These are phyloP conservation scores for Saguinus midas DNA, from an alignment of 2,113 vertebrate species.

Conservation along the genomic window DNA sequence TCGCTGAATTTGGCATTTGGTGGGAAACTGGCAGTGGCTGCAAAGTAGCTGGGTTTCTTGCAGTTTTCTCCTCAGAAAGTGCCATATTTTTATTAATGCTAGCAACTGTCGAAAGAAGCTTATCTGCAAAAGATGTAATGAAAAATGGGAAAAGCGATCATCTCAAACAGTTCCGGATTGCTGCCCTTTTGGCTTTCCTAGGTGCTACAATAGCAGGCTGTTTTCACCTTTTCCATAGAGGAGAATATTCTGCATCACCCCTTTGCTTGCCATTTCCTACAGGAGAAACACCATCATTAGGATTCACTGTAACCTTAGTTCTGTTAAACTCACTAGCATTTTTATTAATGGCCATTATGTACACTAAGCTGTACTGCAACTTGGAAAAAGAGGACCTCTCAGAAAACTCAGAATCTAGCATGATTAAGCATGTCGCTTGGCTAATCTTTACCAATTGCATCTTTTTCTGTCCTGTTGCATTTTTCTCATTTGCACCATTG, in stretches of 20 bases:
- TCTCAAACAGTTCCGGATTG: constrained; percentile 85
- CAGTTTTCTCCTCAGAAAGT: constrained; percentile 95
- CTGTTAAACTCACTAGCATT: constrained; percentile 95
- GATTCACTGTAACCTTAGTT: constrained; percentile 94
- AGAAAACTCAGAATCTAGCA: constrained; percentile 90
- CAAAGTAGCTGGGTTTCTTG: constrained; percentile 91
- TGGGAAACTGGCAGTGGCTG: constrained; percentile 97
- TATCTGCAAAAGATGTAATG: constrained; percentile 88
- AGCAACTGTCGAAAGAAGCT: constrained; percentile 93
- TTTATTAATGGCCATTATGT: constrained; percentile 94
- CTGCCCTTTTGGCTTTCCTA: constrained; percentile 87
- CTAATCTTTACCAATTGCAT: constrained; percentile 99
- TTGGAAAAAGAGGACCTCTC: constrained; percentile 94
- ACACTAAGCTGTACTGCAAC: constrained; percentile 97
- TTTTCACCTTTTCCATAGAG: constrained; percentile 88
- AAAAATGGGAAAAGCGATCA: constrained; percentile 87
- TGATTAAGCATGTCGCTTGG: constrained; percentile 96
- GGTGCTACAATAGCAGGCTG: constrained; percentile 89
- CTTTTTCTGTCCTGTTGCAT: constrained; percentile 98
- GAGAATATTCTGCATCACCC: constrained; percentile 89
- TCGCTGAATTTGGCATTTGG: constrained; percentile 95
- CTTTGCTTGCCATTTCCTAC: constrained; percentile 96
- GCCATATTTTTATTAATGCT: constrained; percentile 91
- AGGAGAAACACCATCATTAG: constrained; percentile 88
- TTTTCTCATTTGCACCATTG: constrained; percentile 95